phyloP scores from a whole-genome alignment of 2,113 vertebrate genomes.

The Dasyornis broadbenti region DNA sequence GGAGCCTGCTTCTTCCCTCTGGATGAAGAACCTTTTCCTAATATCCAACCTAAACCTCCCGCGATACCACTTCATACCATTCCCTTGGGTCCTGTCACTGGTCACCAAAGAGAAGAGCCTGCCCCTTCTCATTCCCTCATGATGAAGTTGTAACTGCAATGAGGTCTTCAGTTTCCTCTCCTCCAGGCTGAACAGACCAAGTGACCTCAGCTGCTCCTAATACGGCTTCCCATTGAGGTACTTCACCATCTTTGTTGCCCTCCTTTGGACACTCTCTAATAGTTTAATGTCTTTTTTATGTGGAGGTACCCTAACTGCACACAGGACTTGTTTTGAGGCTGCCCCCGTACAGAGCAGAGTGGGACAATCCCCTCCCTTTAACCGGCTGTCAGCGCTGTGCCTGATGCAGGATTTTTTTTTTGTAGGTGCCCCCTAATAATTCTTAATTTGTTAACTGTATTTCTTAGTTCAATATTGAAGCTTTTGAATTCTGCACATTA shows the following conservation, averaged over 20 bases:
- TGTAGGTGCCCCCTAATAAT: background rate
- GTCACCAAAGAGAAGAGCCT: background rate
- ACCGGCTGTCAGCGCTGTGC: background rate
- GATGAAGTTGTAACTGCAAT: background rate
- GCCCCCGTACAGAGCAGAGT: accelerated
- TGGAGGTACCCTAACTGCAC: background rate
- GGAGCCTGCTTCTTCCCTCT: background rate
- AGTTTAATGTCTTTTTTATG: background rate
- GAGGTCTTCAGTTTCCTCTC: background rate
- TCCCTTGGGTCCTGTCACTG: background rate
- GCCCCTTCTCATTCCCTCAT: background rate
- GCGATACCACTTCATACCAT: too few relatives aligned
- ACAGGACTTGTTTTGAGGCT: accelerated
- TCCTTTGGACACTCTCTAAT: background rate
- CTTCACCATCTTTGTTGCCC: background rate
- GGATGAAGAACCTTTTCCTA: background rate
- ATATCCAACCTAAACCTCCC: background rate
- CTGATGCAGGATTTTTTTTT: background rate
- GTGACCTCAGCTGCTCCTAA: background rate
- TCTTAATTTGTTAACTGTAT: background rate
- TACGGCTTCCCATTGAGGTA: accelerated
- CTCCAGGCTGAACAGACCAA: background rate
- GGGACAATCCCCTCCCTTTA: background rate
- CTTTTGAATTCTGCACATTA: background rate
- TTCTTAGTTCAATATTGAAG: background rate